Evolutionary conservation across 2,797 vertebrate genomes (phyloP).

Genomic region (Sternotherus odoratus): DNA sequence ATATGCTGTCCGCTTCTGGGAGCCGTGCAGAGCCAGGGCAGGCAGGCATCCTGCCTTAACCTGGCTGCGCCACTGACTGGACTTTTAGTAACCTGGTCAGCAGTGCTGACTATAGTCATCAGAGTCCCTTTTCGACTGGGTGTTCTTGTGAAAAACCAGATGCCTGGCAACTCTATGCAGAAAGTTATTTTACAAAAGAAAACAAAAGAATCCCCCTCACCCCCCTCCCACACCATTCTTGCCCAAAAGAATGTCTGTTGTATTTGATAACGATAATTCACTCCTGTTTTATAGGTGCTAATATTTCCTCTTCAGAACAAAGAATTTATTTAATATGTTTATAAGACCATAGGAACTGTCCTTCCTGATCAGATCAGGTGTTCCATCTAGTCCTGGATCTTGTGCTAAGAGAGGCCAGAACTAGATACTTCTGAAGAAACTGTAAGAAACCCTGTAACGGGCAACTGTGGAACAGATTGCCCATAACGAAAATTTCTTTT

Average conservation of each 20-base stretch:
- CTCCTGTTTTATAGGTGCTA: background rate
- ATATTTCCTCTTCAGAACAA: background rate
- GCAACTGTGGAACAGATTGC: background rate
- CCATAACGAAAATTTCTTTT: background rate
- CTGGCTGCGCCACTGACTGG: too few species aligned
- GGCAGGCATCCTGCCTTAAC: too few species aligned
- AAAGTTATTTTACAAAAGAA: background rate
- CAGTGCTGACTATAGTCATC: too few species aligned
- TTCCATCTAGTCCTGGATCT: background rate
- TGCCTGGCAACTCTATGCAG: too few species aligned
- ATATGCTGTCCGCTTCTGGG: too few species aligned
- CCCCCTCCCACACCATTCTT: background rate
- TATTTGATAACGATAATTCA: background rate
- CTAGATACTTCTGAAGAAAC: background rate
- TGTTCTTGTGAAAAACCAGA: too few species aligned
- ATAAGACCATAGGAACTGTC: background rate
- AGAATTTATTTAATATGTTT: background rate
- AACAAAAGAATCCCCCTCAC: background rate
- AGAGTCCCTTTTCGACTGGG: too few species aligned
- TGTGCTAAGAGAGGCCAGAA: background rate
- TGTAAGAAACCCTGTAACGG: background rate
- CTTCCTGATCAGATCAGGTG: background rate
- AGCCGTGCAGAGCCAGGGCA: too few species aligned
- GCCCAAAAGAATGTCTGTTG: background rate
- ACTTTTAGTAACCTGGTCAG: too few species aligned